Evolutionary conservation across 1,140 invertebrate genomes (phyloP), one percentile per base, ranked within the genome.

Genomic region (Trichonephila clavipes): DNA sequence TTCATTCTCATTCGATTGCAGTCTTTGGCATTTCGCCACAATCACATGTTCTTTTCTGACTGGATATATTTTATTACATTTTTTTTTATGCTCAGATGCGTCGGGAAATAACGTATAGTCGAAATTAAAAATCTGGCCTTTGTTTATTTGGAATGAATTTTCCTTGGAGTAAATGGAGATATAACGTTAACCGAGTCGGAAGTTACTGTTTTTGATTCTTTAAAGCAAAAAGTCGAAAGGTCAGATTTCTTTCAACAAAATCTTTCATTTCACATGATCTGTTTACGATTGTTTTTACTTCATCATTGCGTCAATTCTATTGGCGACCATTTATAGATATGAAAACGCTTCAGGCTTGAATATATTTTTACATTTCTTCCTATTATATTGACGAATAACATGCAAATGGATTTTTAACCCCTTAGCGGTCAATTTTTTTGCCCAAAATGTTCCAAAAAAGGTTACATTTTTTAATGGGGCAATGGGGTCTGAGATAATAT

Each of bases 211-310:
- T 72, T 72, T 72, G 21, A 28, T 14, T 72, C 3, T 51, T n/a
- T 5, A 16, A 51, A 4, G 66, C 16, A 83, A n/a, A n/a, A 58
- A 58, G 82, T 58, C 66, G 58, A 59, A 44, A 83, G 82, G 82
- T 58, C 82, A 59, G 18, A 10, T 83, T 83, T 83, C 82, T 58
- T 44, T 51, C 40, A 83, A 83, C 19, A 83, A 83, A 83, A 58
- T 83, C 82, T 83, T 83, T 40, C 58, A 51, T 83, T 83, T 83
- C 82, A n/a, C 44, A 19, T 59, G 16, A 24, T 7, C 44, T 18
- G 16, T 82, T 34, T 19, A 12, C 16, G n/a, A 19, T 83, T 83
- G 81, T 83, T 82, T 44, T 82, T 21, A 21, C 62, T 18, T 64
- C 62, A 18, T 19, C 8, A 21, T 64, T 64, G 7, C 62, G n/a